phyloP scores from a whole-genome alignment of 1,140 invertebrate species.

The Aphelenchoides fujianensis region DNA sequence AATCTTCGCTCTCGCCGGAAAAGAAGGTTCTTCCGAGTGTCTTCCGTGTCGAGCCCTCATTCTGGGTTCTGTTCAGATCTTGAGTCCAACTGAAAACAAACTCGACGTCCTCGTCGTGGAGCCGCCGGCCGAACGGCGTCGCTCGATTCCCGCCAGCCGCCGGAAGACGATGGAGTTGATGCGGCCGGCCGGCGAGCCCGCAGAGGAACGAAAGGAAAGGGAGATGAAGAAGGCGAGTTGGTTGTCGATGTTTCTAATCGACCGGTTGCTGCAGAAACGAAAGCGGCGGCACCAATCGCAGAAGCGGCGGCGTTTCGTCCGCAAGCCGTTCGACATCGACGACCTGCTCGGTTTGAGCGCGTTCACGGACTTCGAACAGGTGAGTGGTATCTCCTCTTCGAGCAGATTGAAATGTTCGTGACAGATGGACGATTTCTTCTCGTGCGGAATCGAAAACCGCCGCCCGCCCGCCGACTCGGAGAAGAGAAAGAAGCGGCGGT shows the following conservation, averaged over 20 bases:
- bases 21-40: neutral
- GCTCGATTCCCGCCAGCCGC: conserved; percentile 8
- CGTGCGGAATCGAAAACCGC: neutral
- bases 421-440: neutral
- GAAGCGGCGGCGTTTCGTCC: conserved; percentile 27
- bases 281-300: conserved; percentile 33
- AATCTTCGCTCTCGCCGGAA: neutral
- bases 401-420: neutral
- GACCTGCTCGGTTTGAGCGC: conserved; percentile 40
- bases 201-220: neutral
- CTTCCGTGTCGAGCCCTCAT: neutral
- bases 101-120: neutral
- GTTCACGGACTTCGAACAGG: conserved; percentile 46
- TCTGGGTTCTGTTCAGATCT: neutral
- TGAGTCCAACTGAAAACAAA: conserved; percentile 15
- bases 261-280: too few species aligned
- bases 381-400: neutral
- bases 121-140: conserved; percentile 7
- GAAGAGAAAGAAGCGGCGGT: neutral
- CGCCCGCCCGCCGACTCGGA: neutral
- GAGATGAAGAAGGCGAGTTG: neutral
- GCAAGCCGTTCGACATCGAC: conserved; percentile 45
- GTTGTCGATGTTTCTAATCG: too few species aligned
- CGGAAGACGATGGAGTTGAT: conserved; percentile 25
- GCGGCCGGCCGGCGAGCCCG: neutral